Base-by-base conservation (phyloP, 1,140 invertebrate genomes). In the Palaemon carinicauda region DNA sequence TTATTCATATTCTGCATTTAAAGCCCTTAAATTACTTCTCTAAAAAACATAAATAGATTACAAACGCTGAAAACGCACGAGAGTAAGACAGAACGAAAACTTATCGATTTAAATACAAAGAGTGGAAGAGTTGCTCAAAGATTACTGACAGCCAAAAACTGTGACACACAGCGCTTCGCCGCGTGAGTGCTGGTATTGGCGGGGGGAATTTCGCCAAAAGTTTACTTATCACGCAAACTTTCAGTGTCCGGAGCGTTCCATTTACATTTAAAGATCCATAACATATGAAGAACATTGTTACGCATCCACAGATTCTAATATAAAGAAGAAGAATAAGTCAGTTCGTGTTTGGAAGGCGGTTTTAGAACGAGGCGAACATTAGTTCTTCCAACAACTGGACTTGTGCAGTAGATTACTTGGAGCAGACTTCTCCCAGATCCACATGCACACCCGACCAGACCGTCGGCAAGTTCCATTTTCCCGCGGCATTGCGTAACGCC, bases 371-470 rank as follows among this genome's bases (percentile, higher is more conserved):
- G 10, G 79, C 79, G 33, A 33, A 56, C 24, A 41, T 60, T 81
- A 81, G 60, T 81, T 56, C 53, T 29, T 24, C 79, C 60, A 81
- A 81, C 21, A 19, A 21, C n/a, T 17, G 31, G 17, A 17, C 31
- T 24, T 81, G 24, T 81, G 79, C 79, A 81, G 79, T 81, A 81
- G 79, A 81, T 81, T 81, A 81, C 79, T 81, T 81, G 79, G 60
- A 81, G 52, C 79, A 81, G 79, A 81, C 79, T 81, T 81, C 79
- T 81, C 79, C 60, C 54, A 81, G 79, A 81, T 81, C 79, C 79
- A 81, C 79, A 81, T 81, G 79, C 79, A 81, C 79, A 56, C 29
- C 77, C 77, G 27, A 75, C n/a, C 73, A 31, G 27, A 19, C 73
- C 73, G 73, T 41, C 73, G 29, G 33, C 27, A 41, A 75, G 41